Conservation (phyloP, 2,888 invertebrate genomes). For the Junonia oenone region DNA sequence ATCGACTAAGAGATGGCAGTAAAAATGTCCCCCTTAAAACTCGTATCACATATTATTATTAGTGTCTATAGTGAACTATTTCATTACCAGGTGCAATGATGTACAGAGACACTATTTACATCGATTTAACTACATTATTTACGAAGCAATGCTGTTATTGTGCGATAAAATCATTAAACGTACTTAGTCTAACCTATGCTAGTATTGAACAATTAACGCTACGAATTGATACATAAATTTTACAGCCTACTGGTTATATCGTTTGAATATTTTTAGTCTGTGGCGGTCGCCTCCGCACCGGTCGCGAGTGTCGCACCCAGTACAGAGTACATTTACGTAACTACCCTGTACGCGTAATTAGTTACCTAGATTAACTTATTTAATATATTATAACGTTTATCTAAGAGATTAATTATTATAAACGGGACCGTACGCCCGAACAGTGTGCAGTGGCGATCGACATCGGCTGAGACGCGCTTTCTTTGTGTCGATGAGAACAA, state of each 20-base stretch:
- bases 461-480: slow-evolving; percentile 23
- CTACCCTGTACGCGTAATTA: slow-evolving; percentile 78
- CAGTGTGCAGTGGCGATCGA: slow-evolving; percentile 45
- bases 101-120: slow-evolving; percentile 28
- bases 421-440: slow-evolving; percentile 49
- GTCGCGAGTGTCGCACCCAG: slow-evolving; percentile 55
- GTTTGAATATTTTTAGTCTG: slow-evolving; percentile 5
- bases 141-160: slow-evolving; percentile 27
- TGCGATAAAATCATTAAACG: slow-evolving; percentile 27
- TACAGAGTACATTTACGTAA: slow-evolving; percentile 72
- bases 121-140: slow-evolving; percentile 21
- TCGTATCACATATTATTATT: slow-evolving; percentile 19
- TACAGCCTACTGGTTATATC: slow-evolving; percentile 15
- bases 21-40: slow-evolving; percentile 17
- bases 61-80: slow-evolving; percentile 26
- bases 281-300: slow-evolving; percentile 23
- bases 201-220: slow-evolving; percentile 23
- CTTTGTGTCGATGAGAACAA: not conserved
- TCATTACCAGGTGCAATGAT: slow-evolving; percentile 20
- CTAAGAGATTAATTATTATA: slow-evolving; percentile 57
- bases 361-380: slow-evolving; percentile 68
- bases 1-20: slow-evolving; percentile 24
- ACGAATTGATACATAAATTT: slow-evolving; percentile 24
- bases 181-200: slow-evolving; percentile 25
- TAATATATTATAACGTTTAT: slow-evolving; percentile 60